phyloP scores from a whole-genome alignment of 2,797 vertebrate genomes.

The Tadarida brasiliensis region DNA sequence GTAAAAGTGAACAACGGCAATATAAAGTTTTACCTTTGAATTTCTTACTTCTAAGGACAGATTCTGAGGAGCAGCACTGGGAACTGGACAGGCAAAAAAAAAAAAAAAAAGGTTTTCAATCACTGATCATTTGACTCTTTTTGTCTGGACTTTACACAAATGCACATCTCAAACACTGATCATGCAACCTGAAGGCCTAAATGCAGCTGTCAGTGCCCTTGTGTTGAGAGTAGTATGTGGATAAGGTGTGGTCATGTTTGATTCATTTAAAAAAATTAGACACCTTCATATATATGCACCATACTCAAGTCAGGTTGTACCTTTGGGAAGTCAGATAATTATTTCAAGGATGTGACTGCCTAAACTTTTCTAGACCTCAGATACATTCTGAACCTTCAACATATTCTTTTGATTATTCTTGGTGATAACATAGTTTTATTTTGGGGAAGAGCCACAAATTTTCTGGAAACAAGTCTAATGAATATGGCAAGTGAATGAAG shows the following conservation, averaged over 20 bases:
- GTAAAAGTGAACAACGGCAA: slow-evolving; percentile 46
- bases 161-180: neutral
- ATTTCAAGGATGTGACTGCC: neutral
- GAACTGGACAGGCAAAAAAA: slow-evolving; percentile 89
- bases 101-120: neutral
- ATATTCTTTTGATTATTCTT: slow-evolving; percentile 4
- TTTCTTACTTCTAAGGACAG: slow-evolving; percentile 97
- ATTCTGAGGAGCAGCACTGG: slow-evolving; percentile 97
- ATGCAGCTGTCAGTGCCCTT: neutral
- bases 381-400: neutral
- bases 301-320: neutral
- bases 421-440: neutral
- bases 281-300: neutral
- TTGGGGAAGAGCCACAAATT: neutral
- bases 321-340: slow-evolving; percentile 16
- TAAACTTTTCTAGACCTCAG: neutral
- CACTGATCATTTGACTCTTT: slow-evolving; percentile 6
- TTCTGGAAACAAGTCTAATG: slow-evolving; percentile 32
- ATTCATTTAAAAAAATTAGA: slow-evolving; percentile 3
- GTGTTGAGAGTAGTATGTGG: neutral
- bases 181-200: neutral
- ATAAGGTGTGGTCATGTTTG: neutral
- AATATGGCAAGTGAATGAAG: neutral
- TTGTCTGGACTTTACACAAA: slow-evolving; percentile 15
- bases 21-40: slow-evolving; percentile 93